These are phyloP conservation scores for Pseudanteris insignis DNA, from an alignment of 2,888 invertebrate genomes.

Conservation along the genomic window DNA sequence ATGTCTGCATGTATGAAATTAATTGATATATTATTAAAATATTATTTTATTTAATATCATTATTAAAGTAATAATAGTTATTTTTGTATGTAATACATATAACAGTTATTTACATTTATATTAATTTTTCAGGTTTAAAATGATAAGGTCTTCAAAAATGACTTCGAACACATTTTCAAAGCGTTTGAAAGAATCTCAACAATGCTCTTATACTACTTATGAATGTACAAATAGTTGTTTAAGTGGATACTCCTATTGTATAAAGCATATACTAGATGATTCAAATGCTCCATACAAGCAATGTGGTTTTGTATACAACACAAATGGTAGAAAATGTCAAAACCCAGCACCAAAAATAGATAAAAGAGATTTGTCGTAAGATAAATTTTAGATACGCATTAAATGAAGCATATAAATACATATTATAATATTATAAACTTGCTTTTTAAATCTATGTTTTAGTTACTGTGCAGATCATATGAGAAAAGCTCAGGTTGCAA, in stretches of 20 bases:
- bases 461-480: slow-evolving; percentile 76
- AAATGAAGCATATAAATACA: too few relatives aligned
- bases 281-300: slow-evolving; percentile 84
- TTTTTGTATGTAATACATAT: neutral
- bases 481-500: slow-evolving; percentile 72
- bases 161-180: slow-evolving; percentile 37
- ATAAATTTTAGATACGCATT: too few relatives aligned
- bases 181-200: slow-evolving; percentile 46
- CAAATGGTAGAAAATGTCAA: slow-evolving; percentile 79
- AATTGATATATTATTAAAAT: too few relatives aligned
- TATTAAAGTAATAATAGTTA: neutral
- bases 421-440: too few relatives aligned
- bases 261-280: slow-evolving; percentile 85
- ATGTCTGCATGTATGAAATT: too few relatives aligned
- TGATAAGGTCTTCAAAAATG: slow-evolving; percentile 24
- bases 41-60: too few relatives aligned
- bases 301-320: slow-evolving; percentile 76
- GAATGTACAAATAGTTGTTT: slow-evolving; percentile 76
- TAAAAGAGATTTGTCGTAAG: slow-evolving; percentile 74
- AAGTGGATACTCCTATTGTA: slow-evolving; percentile 80
- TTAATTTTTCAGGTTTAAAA: slow-evolving; percentile 1
- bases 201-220: slow-evolving; percentile 70
- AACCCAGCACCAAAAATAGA: slow-evolving; percentile 80
- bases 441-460: too few relatives aligned
- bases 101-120: neutral